These are phyloP conservation scores for Alviniconcha marisindica DNA, from an alignment of 1,140 invertebrate genomes.

Conservation along the genomic window DNA sequence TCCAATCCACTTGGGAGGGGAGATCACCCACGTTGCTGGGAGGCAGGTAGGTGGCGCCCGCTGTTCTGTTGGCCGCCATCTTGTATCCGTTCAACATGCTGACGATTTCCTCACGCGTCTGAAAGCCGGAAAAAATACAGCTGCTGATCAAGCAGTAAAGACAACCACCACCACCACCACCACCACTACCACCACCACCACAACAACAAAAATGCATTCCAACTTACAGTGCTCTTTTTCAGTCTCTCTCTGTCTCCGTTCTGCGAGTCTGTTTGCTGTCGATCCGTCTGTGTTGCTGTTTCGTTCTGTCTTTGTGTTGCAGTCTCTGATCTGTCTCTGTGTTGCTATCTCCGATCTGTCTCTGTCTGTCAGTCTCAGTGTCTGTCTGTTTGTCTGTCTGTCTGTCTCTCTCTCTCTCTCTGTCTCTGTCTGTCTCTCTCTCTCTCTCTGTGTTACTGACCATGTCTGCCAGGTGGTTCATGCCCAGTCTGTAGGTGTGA, in stretches of 20 bases:
- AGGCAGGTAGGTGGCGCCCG: background rate
- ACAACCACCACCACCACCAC: too few species aligned
- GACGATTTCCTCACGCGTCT: conserved; percentile 63
- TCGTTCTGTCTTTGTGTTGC: too few species aligned
- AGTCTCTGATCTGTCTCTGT: too few species aligned
- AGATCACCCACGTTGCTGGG: conserved; percentile 40
- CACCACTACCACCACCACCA: too few species aligned
- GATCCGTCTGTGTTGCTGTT: too few species aligned
- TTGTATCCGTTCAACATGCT: conserved; percentile 62
- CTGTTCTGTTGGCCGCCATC: conserved; percentile 32
- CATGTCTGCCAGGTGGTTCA: conserved; percentile 73
- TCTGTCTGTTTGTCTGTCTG: background rate
- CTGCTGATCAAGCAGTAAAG: too few species aligned
- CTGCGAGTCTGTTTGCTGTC: too few species aligned
- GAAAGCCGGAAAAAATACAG: background rate
- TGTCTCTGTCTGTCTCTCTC: too few species aligned
- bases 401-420: too few species aligned
- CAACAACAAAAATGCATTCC: background rate
- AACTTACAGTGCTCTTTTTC: too few species aligned
- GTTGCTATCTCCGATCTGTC: too few species aligned
- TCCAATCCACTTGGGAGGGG: conserved; percentile 68
- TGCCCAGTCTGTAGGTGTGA: conserved; percentile 69
- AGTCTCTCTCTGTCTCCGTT: too few species aligned
- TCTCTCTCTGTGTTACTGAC: conserved; percentile 41
- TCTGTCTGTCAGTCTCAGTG: background rate